A percentile compares a stretch with the other conserved stretches of the same genome.
Evolutionary conservation across 2,888 invertebrate species (phyloP).

Genomic region (Elmis aenea): DNA sequence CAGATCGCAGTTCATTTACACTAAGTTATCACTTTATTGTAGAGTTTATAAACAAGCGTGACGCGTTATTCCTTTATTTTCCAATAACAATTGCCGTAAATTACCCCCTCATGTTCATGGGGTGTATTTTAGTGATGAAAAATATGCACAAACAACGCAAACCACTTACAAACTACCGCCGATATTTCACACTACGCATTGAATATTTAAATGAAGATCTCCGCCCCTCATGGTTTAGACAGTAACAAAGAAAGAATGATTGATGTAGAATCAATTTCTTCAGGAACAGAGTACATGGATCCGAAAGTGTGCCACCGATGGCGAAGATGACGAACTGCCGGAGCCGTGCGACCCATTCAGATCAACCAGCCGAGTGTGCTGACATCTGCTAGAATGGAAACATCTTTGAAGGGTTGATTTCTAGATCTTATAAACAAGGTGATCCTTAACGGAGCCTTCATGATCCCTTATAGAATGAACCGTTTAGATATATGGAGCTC

Average conservation of each 20-base stretch:
- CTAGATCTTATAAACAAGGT: conserved; percentile 12
- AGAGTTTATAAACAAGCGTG: too few species aligned
- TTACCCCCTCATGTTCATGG: too few species aligned
- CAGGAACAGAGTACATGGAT: conserved; percentile 10
- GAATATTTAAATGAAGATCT: conserved; percentile 17
- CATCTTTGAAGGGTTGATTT: conserved; percentile 9
- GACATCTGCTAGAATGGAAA: conserved; percentile 12
- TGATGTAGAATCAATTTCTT: conserved; percentile 16
- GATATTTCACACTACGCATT: conserved; percentile 3
- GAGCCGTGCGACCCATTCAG: conserved; percentile 12
- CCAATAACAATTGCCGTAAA: too few species aligned
- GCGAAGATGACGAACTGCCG: conserved; percentile 12
- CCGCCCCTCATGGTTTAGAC: conserved; percentile 7
- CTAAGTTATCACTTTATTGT: too few species aligned
- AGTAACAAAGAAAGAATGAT: conserved; percentile 14
- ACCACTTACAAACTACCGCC: too few species aligned
- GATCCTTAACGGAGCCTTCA: conserved; percentile 6
- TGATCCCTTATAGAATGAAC: conserved; percentile 5
- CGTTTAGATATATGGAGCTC: too few species aligned
- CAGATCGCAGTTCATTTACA: too few species aligned
- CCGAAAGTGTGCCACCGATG: conserved; percentile 12
- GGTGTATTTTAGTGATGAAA: too few species aligned
- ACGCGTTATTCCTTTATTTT: too few species aligned
- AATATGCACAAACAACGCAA: too few species aligned
- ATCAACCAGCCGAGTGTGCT: conserved; percentile 13